These are phyloP conservation scores for Strigamia crassipes DNA, from an alignment of 2,888 invertebrate species.

Conservation along the genomic window DNA sequence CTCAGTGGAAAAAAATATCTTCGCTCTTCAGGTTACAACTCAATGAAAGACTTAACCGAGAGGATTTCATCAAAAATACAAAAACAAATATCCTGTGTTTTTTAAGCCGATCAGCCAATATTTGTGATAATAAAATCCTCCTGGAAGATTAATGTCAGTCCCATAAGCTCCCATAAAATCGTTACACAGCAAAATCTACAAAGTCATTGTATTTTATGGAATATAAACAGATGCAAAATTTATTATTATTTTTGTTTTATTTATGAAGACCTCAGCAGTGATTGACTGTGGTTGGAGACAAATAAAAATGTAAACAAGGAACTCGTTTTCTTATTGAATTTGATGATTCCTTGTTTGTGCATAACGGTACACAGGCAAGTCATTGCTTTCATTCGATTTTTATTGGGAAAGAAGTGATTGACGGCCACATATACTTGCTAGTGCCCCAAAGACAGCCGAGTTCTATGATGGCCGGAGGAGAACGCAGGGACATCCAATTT, in stretches of 20 bases:
- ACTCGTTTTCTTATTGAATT: neutral
- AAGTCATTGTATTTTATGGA: too few species aligned
- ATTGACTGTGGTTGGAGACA: neutral
- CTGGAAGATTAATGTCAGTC: neutral
- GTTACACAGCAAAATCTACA: too few species aligned
- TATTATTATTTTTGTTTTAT: too few species aligned
- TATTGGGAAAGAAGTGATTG: conserved; percentile 17
- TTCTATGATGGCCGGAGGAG: conserved; percentile 16
- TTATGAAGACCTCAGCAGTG: too few species aligned
- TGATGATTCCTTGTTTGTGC: neutral
- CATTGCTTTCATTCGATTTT: conserved; percentile 33
- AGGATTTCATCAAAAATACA: neutral
- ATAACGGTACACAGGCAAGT: neutral
- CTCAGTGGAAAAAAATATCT: neutral
- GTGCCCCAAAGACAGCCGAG: conserved; percentile 17
- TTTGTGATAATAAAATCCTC: neutral
- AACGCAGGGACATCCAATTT: conserved; percentile 24
- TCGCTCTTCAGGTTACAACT: neutral
- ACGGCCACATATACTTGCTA: conserved; percentile 5
- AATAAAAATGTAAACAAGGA: neutral
- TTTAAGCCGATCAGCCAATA: neutral
- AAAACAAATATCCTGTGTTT: conserved; percentile 10
- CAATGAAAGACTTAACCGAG: neutral
- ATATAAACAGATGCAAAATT: too few species aligned
- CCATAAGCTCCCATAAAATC: neutral